Evolutionary conservation across 2,888 invertebrate genomes (phyloP).

Genomic region (Frankliniella intonsa): DNA sequence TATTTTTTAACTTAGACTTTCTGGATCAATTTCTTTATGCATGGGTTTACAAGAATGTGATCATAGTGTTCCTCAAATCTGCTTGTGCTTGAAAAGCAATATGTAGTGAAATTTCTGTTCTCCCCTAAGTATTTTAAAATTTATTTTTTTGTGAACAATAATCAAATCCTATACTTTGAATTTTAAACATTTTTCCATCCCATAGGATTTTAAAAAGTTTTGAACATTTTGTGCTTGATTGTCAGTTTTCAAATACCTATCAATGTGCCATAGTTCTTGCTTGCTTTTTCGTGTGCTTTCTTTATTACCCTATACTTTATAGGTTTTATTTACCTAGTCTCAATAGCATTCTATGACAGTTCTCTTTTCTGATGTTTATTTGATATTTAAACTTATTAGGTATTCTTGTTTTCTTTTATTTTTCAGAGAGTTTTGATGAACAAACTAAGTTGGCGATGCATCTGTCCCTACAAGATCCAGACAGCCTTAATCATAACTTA

Average conservation of each 20-base stretch:
- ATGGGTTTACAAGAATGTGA: neutral
- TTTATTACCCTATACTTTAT: neutral
- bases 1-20: neutral
- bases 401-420: neutral
- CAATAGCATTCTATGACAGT: no score
- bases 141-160: neutral
- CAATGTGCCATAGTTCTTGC: neutral
- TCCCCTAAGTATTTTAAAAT: neutral
- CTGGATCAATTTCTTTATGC: neutral
- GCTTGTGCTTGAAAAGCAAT: neutral
- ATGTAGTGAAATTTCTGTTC: neutral
- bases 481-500: conserved; percentile 35
- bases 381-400: neutral
- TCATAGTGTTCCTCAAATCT: neutral
- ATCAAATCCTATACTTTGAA: no score
- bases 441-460: conserved; percentile 53
- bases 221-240: neutral
- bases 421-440: conserved; percentile 46
- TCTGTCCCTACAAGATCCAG: conserved; percentile 50
- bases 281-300: conserved; percentile 1
- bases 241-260: neutral
- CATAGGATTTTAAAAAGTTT: neutral
- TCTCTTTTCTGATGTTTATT: neutral
- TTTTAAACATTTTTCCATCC: no score
- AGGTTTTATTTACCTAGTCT: no score